Evolutionary conservation across 2,113 vertebrate genomes (phyloP), one percentile per base, ranked within the genome.

Genomic region (Corvus hawaiiensis): DNA sequence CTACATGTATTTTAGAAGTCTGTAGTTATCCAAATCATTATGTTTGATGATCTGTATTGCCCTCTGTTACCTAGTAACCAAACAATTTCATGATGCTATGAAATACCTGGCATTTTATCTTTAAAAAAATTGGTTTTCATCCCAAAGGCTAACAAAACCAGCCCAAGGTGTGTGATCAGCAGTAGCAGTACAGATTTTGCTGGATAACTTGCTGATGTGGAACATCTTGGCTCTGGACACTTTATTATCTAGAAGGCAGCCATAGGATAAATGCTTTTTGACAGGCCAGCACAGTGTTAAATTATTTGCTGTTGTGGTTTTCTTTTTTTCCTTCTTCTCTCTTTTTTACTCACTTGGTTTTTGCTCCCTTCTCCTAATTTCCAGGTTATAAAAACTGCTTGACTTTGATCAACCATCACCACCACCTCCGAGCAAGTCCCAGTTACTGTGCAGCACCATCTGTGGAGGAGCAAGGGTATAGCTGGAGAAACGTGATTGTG

Each of bases 401-500:
- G 96, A 93, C 97, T 59, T 81, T 98, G 84, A 96, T 97, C 37
- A 95, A 95, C 69, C 98, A 98, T n/a, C 98, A 97, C 44, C 91
- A 98, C 11, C 94, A 98, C 6, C 56, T 97, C 75, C 97, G 96
- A 95, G 97, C 98, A 86, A 98, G 87, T 67, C 67, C 98, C 89
- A 97, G 91, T 93, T 98, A 97, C 95, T 98, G 96, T 61, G 85
- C 96, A 37, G 74, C 98, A 75, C 92, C 97, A 30, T 96, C 98
- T 73, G 83, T 96, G 46, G 98, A 98, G 30, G 93, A 97, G 6
- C 92, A 98, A 26, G 83, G 58, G 11, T 98, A 97, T 13, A 98
- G 97, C 56, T 99, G 99, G 98, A 98, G 95, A 46, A 98, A 98
- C 7, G 23, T 96, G 19, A 44, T 97, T 39, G 99, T 99, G 96